Base-by-base conservation (phyloP, 1,140 invertebrate species). In the Pachypeltis micranthus region DNA sequence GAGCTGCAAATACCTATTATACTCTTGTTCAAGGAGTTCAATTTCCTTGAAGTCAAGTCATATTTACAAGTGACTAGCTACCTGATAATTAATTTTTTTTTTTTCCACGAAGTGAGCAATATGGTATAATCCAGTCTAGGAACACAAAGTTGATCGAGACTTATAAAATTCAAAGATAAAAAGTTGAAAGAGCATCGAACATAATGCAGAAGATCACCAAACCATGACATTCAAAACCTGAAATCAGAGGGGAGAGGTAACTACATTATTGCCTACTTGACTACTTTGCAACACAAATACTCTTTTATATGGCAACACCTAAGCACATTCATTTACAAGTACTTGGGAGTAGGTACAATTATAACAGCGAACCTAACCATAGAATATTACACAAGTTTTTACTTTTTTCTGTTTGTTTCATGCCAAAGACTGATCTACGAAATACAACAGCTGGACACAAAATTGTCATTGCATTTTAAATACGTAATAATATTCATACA, bases 291-390 rank as follows among this genome's bases (percentile, higher is more conserved):
- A 51, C 47, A 21, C 23, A 16, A 16, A 51, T 51, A 10, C 23
- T 51, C 12, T 51, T 16, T 51, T 21, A 51, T 51, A 51, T 21
- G 47, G 47, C 47, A 51, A 51, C 47, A 51, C 47, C 47, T 51
- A 51, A 16, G 47, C 47, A 51, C 47, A 51, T 51, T 51, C 47
- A 51, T 10, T 51, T 14, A 10, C n/a, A 10, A 51, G 7, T 39
- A 10, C 7, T 39, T 51, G 47, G 47, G 21, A 51, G 23, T 51
- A 51, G 47, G 47, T 51, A 51, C 47, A 51, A 14, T 51, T 51
- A 51, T 51, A 51, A 51, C 47, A 51, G n/a, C 23, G 47, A 51
- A 51, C 47, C 12, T 51, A 51, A 7, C 19, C 47, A 51, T 16
- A 10, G 23, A 21, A 16, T 51, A 51, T 51, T 14, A 51, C 47